Evolutionary conservation across 2,797 vertebrate genomes (phyloP).

Genomic region (Holocentrus rufus): DNA sequence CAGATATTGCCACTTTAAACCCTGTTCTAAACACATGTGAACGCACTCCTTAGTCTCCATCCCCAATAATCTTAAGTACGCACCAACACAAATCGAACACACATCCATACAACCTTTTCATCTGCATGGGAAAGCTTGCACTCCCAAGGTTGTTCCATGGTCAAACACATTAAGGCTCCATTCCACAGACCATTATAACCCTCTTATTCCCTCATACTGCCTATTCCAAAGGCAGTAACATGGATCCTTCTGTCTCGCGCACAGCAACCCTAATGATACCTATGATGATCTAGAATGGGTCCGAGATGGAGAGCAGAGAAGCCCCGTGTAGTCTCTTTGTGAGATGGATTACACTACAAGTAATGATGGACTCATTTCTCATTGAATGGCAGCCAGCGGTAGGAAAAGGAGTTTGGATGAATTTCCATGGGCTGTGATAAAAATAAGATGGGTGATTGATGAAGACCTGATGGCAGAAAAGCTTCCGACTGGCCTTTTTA

Average conservation of each 20-base stretch:
- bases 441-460: constrained; percentile 24
- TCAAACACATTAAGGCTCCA: constrained; percentile 35
- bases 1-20: not conserved
- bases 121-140: not conserved
- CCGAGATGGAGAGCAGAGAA: constrained; percentile 7
- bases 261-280: constrained; percentile 12
- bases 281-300: constrained; percentile 15
- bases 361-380: constrained; percentile 44
- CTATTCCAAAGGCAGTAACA: constrained; percentile 4
- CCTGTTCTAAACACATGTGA: not conserved
- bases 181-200: constrained; percentile 24
- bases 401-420: constrained; percentile 11
- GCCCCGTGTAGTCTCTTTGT: constrained; percentile 8
- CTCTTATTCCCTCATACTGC: constrained; percentile 12
- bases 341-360: constrained; percentile 32
- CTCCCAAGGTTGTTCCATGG: constrained; percentile 22
- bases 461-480: constrained; percentile 9
- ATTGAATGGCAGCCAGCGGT: constrained; percentile 10
- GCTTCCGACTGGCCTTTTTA: not conserved
- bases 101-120: not conserved
- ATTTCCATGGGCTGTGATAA: constrained; percentile 3
- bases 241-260: constrained; percentile 3
- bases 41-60: no score
- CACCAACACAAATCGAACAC: constrained; percentile 7
- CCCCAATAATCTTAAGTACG: no score